Conservation (phyloP, 2,888 invertebrate species). For the Megastigmus dorsalis region DNA sequence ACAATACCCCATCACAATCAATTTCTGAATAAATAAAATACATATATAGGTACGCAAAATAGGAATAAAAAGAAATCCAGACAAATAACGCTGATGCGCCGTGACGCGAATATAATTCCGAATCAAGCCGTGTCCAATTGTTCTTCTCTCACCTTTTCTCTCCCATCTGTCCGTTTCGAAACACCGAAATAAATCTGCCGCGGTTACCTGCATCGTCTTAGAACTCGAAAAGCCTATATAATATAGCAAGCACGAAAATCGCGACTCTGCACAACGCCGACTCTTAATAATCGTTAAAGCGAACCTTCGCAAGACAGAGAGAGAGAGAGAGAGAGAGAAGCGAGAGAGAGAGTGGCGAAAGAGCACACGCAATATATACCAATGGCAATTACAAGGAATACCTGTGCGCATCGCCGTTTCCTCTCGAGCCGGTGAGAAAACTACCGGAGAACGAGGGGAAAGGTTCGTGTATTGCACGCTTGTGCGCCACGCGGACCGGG, state of each 20-base stretch:
- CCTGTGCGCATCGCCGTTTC: not conserved
- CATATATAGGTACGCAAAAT: no score
- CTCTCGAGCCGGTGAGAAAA: not conserved
- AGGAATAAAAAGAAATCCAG: no score
- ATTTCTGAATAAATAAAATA: no score
- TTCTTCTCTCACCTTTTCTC: not conserved
- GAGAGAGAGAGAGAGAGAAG: not conserved
- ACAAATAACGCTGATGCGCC: no score
- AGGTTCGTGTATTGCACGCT: not conserved
- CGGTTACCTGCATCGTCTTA: no score
- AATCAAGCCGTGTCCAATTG: constrained; percentile 17
- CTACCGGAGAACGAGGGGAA: not conserved
- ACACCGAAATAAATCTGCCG: not conserved
- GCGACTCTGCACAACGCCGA: no score
- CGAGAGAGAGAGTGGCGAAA: not conserved
- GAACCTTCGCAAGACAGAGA: constrained; percentile 26
- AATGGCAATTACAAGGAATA: constrained; percentile 28
- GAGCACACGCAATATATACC: not conserved
- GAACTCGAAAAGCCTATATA: no score
- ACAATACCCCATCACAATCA: no score
- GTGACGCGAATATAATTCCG: constrained; percentile 7
- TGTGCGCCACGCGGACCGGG: not conserved
- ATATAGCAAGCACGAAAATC: no score
- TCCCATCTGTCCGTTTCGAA: not conserved
- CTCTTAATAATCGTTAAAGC: constrained; percentile 49